Evolutionary conservation across 2,113 vertebrate species (phyloP), one percentile per base, ranked within the genome.

Genomic region (Urocynchramus pylzowi): DNA sequence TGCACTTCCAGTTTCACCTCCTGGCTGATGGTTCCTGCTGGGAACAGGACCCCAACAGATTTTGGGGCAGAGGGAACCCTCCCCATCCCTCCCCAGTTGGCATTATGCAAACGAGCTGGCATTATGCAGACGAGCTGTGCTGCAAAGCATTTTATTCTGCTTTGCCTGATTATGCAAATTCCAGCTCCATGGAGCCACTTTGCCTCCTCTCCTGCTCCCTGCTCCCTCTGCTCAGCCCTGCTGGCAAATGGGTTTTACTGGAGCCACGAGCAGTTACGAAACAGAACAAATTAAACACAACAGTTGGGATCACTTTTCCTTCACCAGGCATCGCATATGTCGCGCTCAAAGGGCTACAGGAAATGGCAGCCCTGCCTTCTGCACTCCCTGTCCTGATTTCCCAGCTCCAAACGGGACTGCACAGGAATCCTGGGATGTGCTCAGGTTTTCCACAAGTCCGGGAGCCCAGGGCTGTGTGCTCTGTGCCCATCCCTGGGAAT

Each of bases 151-250:
- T 86, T 92, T 26, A 60, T 86, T 73, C 39, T 33, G 86, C 95
- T 90, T 56, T 76, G 70, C 83, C 79, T 77, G 91, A 84, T 94
- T 56, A 92, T 95, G 93, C 83, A 69, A 92, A 93, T 94, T 85
- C 79, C 52, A 41, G 53, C 86, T 80, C 83, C 31, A 7, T 2
- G 70, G 56, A 95, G 86, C 89, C 89, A 27, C 91, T 95, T 47
- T 24, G 49, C 73, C 73, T 71, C 49, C 74, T 33, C 73, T 67
- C 10, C 84, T 44, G 56, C 47, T 47, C 70, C 33, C 69, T 35
- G 54, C 49, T 84, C 45, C 76, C 67, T 64, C 41, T 37, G 26
- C 23, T 56, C 88, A 4, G 78, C 42, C 50, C 93, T 33, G 78
- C 78, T 13, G 47, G 88, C 75, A 37, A 37, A 85, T 2, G 30